These are phyloP conservation scores for Leptogaster cylindrica DNA, from an alignment of 2,888 invertebrate species.

Conservation along the genomic window DNA sequence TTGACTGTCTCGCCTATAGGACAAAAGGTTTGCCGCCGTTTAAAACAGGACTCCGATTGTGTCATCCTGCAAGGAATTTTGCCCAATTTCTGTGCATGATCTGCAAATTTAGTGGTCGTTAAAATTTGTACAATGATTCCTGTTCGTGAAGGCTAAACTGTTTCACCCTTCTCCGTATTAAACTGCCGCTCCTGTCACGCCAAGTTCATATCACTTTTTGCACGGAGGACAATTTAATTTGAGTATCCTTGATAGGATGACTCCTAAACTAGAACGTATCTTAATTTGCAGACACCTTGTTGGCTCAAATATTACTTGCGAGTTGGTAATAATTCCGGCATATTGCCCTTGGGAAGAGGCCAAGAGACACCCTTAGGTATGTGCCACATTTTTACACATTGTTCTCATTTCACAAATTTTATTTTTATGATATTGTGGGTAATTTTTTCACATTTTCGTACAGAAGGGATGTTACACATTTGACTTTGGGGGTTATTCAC, in stretches of 20 bases:
- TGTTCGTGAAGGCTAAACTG: too few relatives aligned
- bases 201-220: not conserved
- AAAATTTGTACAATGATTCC: conserved; percentile 1
- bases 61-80: too few relatives aligned
- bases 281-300: conserved; percentile 19
- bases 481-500: too few relatives aligned
- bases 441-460: conserved; percentile 13
- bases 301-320: not conserved
- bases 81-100: not conserved
- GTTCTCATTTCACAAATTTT: conserved; percentile 23
- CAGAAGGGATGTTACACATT: too few relatives aligned
- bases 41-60: too few relatives aligned
- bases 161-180: not conserved
- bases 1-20: not conserved
- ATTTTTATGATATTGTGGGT: conserved; percentile 13
- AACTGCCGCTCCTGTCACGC: too few relatives aligned
- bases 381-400: conserved; percentile 15
- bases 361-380: not conserved
- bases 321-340: conserved; percentile 9
- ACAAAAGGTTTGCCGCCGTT: conserved; percentile 3
- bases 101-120: conserved; percentile 5
- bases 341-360: not conserved
- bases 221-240: conserved; percentile 20
- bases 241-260: conserved; percentile 1
- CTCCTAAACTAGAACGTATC: conserved; percentile 16